Evolutionary conservation across 1,140 invertebrate species (phyloP).

Genomic region (Micrasema minimum): DNA sequence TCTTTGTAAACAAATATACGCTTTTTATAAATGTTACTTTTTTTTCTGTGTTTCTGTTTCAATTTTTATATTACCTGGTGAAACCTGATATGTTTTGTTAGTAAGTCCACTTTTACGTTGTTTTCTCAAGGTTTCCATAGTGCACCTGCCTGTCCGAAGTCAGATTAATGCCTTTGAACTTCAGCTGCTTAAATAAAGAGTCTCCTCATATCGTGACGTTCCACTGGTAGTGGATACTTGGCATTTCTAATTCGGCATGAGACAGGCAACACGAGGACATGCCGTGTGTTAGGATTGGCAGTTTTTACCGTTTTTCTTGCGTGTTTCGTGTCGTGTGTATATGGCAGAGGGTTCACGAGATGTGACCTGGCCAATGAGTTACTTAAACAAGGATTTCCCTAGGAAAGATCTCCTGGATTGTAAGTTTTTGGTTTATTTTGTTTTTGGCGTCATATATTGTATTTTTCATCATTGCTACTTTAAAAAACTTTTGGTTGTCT

Average conservation of each 20-base stretch:
- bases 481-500: no score
- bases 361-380: conserved; percentile 48
- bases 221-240: background rate
- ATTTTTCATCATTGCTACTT: no score
- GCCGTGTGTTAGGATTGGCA: background rate
- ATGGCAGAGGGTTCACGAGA: conserved; percentile 42
- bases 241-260: conserved; percentile 1
- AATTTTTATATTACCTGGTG: no score
- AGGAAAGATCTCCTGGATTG: conserved; percentile 11
- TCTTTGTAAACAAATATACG: no score
- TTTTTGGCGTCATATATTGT: background rate
- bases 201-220: background rate
- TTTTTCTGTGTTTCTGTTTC: no score
- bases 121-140: no score
- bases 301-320: background rate
- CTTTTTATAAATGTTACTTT: no score
- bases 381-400: conserved; percentile 39
- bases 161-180: background rate
- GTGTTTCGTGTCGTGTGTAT: background rate
- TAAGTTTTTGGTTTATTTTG: background rate
- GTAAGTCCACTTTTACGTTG: no score
- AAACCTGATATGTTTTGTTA: no score
- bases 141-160: background rate
- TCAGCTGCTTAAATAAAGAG: background rate
- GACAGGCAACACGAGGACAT: background rate